Base-by-base conservation (phyloP, 2,113 vertebrate species). In the Seriola quinqueradiata region DNA sequence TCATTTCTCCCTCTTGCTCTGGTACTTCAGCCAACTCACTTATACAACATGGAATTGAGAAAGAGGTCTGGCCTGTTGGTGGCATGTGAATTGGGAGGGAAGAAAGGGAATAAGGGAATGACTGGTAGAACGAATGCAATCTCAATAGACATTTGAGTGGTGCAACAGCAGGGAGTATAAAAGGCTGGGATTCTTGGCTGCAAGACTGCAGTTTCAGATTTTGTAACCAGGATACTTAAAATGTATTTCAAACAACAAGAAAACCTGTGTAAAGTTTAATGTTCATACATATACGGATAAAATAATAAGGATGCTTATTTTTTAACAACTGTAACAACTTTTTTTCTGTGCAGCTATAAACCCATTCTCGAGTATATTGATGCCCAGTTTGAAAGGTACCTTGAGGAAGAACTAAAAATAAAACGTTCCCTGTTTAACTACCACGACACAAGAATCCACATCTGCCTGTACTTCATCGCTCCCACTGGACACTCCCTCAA, bases 321-420 rank as follows among this genome's bases (percentile, higher is more conserved):
- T 65, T 81, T 28, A 52, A 32, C 60, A 38, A 60, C 42, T 68
- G 8, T n/a, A 21, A 57, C 32, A 52, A 28, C 73, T 36, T 32
- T 36, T 55, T 82, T 89, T 85, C 90, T 95, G 78, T 96, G 94
- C 95, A 99, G 98, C 96, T 97, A 96, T 94, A 98, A 97, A 93
- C 97, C 98, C 19, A 97, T 99, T 32, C 95, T 97, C n/a, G 97
- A 99, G 84, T 99, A 99, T 91, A 98, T 99, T 79, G 98, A 99
- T 8, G 91, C 95, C 69, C 98, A 99, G 95, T 99, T 98, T 96
- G 97, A 97, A 91, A 96, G 92, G n/a, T 99, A 97, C 90, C 95
- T 99, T 0, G 97, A 99, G 92, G 98, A 99, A 52, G 98, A 99
- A 89, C 92, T 99, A 74, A 99, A 98, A 90, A 99, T 99, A 58